phyloP scores from a whole-genome alignment of 2,797 vertebrate species.

The Discoglossus pictus region DNA sequence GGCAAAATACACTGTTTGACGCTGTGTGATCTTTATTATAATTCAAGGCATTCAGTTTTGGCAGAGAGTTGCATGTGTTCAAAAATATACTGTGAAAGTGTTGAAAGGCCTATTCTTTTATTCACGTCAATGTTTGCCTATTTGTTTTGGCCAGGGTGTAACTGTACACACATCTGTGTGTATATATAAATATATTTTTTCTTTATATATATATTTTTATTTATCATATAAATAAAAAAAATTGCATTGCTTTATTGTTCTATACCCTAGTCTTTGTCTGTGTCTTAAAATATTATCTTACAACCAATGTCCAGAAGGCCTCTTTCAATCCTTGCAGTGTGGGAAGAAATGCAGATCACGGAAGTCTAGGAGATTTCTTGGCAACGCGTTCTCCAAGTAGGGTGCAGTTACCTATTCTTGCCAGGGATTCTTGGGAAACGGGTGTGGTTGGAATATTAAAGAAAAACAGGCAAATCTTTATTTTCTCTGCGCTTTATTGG shows the following conservation, averaged over 20 bases:
- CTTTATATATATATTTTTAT: too few relatives aligned
- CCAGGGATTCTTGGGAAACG: constrained; percentile 26
- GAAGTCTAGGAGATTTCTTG: constrained; percentile 46
- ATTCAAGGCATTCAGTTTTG: background rate
- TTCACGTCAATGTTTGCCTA: constrained; percentile 20
- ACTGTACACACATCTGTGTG: too few relatives aligned
- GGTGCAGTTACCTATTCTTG: constrained; percentile 20
- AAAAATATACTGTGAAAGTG: background rate
- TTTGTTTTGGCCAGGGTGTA: constrained; percentile 12
- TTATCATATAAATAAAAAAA: background rate
- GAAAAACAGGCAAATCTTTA: background rate
- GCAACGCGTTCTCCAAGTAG: background rate
- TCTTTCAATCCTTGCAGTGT: constrained; percentile 26
- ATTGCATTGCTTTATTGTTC: background rate
- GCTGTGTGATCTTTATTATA: background rate
- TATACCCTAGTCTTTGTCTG: constrained; percentile 29
- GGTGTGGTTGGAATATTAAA: background rate
- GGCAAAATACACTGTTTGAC: too few relatives aligned
- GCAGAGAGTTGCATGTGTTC: background rate
- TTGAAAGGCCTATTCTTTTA: constrained; percentile 9
- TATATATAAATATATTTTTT: too few relatives aligned
- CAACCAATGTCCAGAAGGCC: constrained; percentile 27
- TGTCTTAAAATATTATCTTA: constrained; percentile 18
- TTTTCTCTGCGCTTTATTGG: background rate
- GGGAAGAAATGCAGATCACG: constrained; percentile 47